phyloP scores from a whole-genome alignment of 2,888 invertebrate genomes.

The Micropterix aruncella region DNA sequence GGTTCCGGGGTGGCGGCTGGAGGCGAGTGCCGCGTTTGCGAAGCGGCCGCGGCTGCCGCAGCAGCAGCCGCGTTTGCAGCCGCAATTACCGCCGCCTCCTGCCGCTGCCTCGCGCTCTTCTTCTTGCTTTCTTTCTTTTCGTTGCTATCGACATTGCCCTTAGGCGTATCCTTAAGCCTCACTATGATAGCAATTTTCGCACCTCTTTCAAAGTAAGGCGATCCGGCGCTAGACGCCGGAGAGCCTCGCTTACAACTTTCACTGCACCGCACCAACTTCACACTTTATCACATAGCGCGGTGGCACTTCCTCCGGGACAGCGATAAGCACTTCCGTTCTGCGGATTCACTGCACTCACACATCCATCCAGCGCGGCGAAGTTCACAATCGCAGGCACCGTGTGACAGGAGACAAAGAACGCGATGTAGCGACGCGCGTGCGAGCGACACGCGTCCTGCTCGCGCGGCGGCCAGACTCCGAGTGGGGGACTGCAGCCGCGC shows the following conservation, averaged over 20 bases:
- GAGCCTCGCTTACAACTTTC: background rate
- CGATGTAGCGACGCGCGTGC: too few relatives aligned
- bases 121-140: constrained; percentile 48
- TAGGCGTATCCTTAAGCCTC: constrained; percentile 48
- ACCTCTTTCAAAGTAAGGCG: constrained; percentile 2
- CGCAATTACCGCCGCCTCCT: constrained; percentile 35
- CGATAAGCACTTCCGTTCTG: background rate
- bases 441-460: constrained; percentile 19
- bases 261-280: background rate
- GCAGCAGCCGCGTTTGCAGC: constrained; percentile 30
- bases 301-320: background rate
- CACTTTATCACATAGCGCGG: background rate
- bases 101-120: constrained; percentile 44
- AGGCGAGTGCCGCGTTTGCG: constrained; percentile 20
- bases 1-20: constrained; percentile 18
- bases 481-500: constrained; percentile 12
- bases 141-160: constrained; percentile 43
- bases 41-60: constrained; percentile 13
- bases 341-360: too few relatives aligned
- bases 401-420: too few relatives aligned
- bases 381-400: too few relatives aligned
- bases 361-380: too few relatives aligned
- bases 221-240: constrained; percentile 4
- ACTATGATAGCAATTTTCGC: constrained; percentile 45
- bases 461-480: constrained; percentile 13